phyloP scores from a whole-genome alignment of 2,888 invertebrate genomes.

The Drosophila mercatorum region DNA sequence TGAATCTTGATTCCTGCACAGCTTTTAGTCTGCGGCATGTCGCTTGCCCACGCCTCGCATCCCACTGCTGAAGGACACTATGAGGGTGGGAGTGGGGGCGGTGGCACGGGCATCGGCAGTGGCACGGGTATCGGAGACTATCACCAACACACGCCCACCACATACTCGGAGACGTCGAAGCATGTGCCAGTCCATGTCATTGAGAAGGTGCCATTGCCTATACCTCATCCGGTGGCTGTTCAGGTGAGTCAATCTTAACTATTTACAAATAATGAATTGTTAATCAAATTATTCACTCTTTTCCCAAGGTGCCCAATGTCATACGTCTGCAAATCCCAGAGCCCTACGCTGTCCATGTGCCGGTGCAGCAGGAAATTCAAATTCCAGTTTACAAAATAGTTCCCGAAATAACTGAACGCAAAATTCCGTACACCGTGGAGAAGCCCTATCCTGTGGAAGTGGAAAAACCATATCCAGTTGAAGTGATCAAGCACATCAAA shows the following conservation, averaged over 20 bases:
- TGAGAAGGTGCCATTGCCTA: constrained; percentile 90
- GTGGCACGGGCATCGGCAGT: constrained; percentile 32
- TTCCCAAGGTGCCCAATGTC: constrained; percentile 85
- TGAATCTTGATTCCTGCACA: constrained; percentile 7
- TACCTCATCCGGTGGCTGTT: constrained; percentile 90
- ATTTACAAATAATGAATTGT: not conserved
- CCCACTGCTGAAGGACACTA: constrained; percentile 56
- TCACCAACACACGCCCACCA: constrained; percentile 77
- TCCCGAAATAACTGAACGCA: constrained; percentile 89
- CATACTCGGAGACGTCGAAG: constrained; percentile 89
- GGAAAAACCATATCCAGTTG: constrained; percentile 90
- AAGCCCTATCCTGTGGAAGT: constrained; percentile 88
- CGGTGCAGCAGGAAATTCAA: constrained; percentile 89
- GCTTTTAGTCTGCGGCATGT: constrained; percentile 54
- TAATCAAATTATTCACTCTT: not conserved
- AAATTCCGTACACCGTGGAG: constrained; percentile 90
- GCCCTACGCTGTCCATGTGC: constrained; percentile 90
- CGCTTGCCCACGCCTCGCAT: constrained; percentile 55
- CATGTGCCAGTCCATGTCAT: constrained; percentile 89
- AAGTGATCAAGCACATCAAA: constrained; percentile 90
- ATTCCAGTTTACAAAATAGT: constrained; percentile 90
- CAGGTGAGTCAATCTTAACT: constrained; percentile 77
- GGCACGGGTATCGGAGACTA: constrained; percentile 40
- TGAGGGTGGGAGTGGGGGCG: constrained; percentile 20
- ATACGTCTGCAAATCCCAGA: constrained; percentile 90